Conservation (phyloP, 2,888 invertebrate genomes). For the Polia nebulosa region DNA sequence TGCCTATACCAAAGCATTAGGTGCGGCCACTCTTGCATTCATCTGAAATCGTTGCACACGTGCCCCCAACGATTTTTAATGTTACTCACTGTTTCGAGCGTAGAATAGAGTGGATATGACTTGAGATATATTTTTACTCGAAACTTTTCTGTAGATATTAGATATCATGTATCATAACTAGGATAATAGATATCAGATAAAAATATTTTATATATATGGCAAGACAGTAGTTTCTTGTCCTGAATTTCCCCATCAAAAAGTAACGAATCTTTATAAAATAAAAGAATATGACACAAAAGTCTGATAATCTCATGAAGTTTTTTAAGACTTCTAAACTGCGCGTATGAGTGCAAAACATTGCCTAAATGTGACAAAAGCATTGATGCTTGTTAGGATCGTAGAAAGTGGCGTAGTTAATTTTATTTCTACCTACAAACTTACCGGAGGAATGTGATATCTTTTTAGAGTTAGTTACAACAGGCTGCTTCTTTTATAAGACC, state of each 20-base stretch:
- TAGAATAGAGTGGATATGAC: conserved; percentile 55
- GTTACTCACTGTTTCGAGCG: conserved; percentile 58
- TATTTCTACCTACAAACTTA: background rate
- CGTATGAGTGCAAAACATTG: no score
- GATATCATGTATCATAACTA: background rate
- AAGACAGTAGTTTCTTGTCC: no score
- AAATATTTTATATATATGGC: no score
- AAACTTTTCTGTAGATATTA: background rate
- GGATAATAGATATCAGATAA: no score
- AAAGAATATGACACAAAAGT: no score
- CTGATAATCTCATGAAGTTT: no score
- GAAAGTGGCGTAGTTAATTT: background rate
- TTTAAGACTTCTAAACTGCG: no score
- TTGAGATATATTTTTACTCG: background rate
- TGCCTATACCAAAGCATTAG: conserved; percentile 40
- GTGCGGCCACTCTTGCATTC: conserved; percentile 63
- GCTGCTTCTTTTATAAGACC: background rate
- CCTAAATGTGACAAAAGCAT: background rate
- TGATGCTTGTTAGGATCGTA: background rate
- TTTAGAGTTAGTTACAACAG: background rate
- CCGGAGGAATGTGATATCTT: background rate
- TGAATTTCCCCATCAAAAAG: no score
- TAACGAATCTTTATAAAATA: no score
- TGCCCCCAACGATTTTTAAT: conserved; percentile 69
- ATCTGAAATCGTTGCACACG: conserved; percentile 69